Evolutionary conservation across 2,797 vertebrate genomes (phyloP), one percentile per base, ranked within the genome.

Genomic region (Sebastiscus tertius): DNA sequence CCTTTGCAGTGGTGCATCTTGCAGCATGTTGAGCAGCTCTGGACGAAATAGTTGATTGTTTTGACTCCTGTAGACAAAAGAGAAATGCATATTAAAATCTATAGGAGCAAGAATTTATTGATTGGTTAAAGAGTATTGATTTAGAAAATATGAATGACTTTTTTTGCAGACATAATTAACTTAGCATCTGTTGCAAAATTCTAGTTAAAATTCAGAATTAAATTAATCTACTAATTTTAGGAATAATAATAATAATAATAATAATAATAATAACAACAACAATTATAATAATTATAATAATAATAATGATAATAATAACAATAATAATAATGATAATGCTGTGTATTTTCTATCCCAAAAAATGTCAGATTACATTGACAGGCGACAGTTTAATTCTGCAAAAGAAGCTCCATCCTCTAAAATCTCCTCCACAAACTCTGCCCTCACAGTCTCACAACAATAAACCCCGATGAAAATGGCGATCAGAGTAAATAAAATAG

Each of bases 401-500:
- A 56, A 64, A 61, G 12, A 49, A 20, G 20, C 8, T 26, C 9
- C 49, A 67, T 36, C 20, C 6, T 12, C 55, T 6, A 26, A 26
- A 62, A 13, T 72, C 27, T 22, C 58, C 36, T 63, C 8, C 39
- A 49, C 52, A 61, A 52, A 56, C 68, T 52, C 55, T 73, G 16
- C 18, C 6, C 64, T 61, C 77, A 33, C 75, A 34, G 65, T 58
- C 54, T 73, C 64, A 34, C 74, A 67, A 34, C 74, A 67, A 86
- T 87, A 84, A 87, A 79, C 10, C 75, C 52, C 80, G 79, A 88
- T 92, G 88, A 89, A 89, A 92, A 93, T 80, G 82, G 85, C 88
- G 89, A 88, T 90, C 86, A 81, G 87, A 86, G 87, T 88, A 87
- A 90, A 93, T 92, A 92, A 89, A 91, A 93, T 90, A 90, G 85